Base-by-base conservation (phyloP, 2,888 invertebrate genomes). In the Plagodis dolabraria region DNA sequence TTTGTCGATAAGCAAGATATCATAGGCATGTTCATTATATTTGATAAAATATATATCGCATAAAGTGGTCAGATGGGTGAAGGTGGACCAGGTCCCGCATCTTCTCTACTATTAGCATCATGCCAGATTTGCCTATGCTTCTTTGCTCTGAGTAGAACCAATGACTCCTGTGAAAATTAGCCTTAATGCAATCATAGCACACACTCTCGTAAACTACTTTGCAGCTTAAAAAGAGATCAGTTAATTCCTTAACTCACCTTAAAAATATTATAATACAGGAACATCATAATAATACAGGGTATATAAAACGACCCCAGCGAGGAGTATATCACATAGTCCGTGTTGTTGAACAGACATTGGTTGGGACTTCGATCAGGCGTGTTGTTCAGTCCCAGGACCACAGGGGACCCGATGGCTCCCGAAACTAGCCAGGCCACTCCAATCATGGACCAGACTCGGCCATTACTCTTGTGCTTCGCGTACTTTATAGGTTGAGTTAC, bases 401-500 rank as follows among this genome's bases (percentile, higher is more conserved):
- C 98, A 36, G 99, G 99, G 35, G 98, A 96, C 45, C 99, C 99
- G 72, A 99, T 99, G 58, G 98, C 97, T 4, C 97, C 96, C 0
- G 92, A 93, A 81, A 99, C 97, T 74, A 97, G 95, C 99, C 99
- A 99, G 42, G 99, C 99, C 65, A 99, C 93, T 36, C 96, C 96
- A 77, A 99, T 98, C 82, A 99, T 99, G 82, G 98, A 92, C 95
- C 97, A 97, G 53, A 99, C 98, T 65, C 99, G 95, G 51, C 96
- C 94, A 90, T 97, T 98, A 94, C 98, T 99, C 94, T 98, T 98
- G 94, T 99, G 99, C 83, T 98, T 98, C 64, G 99, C 98, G 94
- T 99, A 99, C 91, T 99, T 98, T 83, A 99, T 99, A 77, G 99
- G 99, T 86, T 98, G 97, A 33, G 99, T 99, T 71, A 99, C 99